Evolutionary conservation across 2,888 invertebrate species (phyloP).

Genomic region (Scotopteryx bipunctaria): DNA sequence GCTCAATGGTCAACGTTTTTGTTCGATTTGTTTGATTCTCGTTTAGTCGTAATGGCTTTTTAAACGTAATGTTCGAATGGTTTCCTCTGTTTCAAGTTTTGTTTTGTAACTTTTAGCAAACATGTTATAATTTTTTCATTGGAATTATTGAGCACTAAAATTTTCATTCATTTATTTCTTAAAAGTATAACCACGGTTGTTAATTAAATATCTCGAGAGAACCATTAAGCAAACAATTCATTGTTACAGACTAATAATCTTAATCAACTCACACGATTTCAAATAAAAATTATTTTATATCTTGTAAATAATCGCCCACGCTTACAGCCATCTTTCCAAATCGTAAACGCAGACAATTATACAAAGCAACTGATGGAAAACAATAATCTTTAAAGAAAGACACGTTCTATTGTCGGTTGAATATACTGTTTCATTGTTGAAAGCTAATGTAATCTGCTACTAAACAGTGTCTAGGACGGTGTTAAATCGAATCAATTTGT

Average conservation of each 20-base stretch:
- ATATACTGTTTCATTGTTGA: not conserved
- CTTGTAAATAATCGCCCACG: slow-evolving; percentile 45
- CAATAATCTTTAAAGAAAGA: slow-evolving; percentile 5
- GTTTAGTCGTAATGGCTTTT: slow-evolving; percentile 35
- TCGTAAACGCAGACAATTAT: slow-evolving; percentile 17
- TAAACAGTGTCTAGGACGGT: slow-evolving; percentile 22
- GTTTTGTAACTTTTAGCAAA: slow-evolving; percentile 2
- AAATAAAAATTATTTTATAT: slow-evolving; percentile 46
- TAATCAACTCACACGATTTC: slow-evolving; percentile 36
- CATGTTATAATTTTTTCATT: no score
- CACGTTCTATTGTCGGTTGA: not conserved
- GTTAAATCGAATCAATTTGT: slow-evolving; percentile 72
- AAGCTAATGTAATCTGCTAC: slow-evolving; percentile 6
- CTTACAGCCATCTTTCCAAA: slow-evolving; percentile 41
- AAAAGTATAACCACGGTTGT: not conserved
- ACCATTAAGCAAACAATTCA: slow-evolving; percentile 1
- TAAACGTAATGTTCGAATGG: slow-evolving; percentile 26
- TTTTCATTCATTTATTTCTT: no score
- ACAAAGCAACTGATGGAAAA: not conserved
- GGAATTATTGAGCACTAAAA: no score
- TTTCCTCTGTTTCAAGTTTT: slow-evolving; percentile 3
- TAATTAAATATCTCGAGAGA: not conserved
- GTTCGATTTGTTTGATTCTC: slow-evolving; percentile 44
- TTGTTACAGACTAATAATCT: slow-evolving; percentile 6
- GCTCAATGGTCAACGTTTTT: slow-evolving; percentile 42